Evolutionary conservation across 2,113 vertebrate genomes (phyloP).

Genomic region (Alligator sinensis): DNA sequence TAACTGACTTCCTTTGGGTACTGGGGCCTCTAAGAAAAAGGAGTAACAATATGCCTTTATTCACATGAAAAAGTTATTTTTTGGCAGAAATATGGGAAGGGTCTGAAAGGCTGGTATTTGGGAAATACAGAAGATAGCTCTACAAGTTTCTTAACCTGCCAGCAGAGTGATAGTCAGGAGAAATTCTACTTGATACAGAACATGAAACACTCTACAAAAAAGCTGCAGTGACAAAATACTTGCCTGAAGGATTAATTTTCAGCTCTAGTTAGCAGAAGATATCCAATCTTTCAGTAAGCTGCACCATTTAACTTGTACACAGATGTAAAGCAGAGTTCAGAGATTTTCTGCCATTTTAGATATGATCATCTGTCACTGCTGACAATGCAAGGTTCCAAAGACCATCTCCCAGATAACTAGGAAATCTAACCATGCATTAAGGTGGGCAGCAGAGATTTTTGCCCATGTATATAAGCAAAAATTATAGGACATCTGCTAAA

Average conservation of each 20-base stretch:
- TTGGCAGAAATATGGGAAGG: constrained; percentile 5
- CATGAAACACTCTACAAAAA: background rate
- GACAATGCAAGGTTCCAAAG: constrained; percentile 27
- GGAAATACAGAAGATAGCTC: constrained; percentile 7
- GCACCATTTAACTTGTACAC: background rate
- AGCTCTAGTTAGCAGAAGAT: background rate
- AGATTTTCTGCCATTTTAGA: background rate
- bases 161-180: background rate
- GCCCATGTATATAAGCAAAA: background rate
- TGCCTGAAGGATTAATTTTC: constrained; percentile 5
- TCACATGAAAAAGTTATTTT: background rate
- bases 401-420: background rate
- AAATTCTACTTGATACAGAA: background rate
- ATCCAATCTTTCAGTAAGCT: background rate
- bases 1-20: background rate
- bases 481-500: background rate
- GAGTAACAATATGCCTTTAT: background rate
- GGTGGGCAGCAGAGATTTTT: background rate
- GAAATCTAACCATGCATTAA: background rate
- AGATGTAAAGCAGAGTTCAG: background rate
- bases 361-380: background rate
- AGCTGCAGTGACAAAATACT: background rate
- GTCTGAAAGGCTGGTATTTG: background rate
- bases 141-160: background rate
- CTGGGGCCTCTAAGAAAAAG: background rate